Base-by-base conservation (phyloP, 1,140 invertebrate genomes). In the Pollicipes pollicipes region DNA sequence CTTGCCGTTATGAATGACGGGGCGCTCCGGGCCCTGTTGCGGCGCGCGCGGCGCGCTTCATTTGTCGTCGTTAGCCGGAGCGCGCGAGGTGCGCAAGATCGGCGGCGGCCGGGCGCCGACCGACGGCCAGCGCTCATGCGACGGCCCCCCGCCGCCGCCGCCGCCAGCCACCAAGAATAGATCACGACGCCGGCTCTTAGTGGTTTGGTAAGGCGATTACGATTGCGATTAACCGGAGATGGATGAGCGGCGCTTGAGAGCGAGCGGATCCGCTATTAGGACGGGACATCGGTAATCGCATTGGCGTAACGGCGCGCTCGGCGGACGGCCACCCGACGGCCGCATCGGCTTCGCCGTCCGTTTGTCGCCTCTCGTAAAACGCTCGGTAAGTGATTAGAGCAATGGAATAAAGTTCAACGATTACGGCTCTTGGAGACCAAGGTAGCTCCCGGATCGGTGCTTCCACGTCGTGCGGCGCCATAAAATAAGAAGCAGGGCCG, bases 141-240 rank as follows among this genome's bases (percentile, higher is more conserved):
- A 3, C 45, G 45, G 45, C 13, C 45, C 45, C 45, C 45, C 45
- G 45, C 45, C 45, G 45, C 10, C 45, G 45, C 35, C 45, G 45
- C 45, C 45, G 45, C 45, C n/a, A n/a, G n/a, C n/a, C n/a, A n/a
- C n/a, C n/a, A n/a, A 58, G 45, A 58, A 58, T 58, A 58, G 45
- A 58, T 58, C 13, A 58, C 45, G 45, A 10, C 13, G 13, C 45
- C 13, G 45, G 45, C 45, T 58, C 24, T 58, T 58, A 58, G 45
- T 58, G 45, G 45, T 58, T 58, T 58, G 45, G 45, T 58, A 58
- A 58, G 45, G 45, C 45, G 45, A 58, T 58, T 58, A 58, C 45
- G 45, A 58, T 58, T 58, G 45, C 45, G 45, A 58, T 58, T 58
- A 58, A 58, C 45, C 45, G 13, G 24, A 58, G 45, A 58, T 58